phyloP scores from a whole-genome alignment of 1,140 invertebrate species.

The Leptopilina clavipes region DNA sequence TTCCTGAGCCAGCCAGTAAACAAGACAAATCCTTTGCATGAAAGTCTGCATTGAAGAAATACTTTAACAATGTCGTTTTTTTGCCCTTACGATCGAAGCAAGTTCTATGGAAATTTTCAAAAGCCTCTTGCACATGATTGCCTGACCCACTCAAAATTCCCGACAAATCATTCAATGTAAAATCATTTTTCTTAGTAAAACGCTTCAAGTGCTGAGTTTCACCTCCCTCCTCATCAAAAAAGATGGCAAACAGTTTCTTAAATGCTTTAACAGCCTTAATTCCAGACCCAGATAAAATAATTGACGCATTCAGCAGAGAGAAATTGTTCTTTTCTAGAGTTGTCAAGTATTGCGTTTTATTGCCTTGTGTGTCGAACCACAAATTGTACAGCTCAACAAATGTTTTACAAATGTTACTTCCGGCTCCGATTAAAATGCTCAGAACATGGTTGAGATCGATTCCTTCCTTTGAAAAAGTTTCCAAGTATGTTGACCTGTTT shows the following conservation, averaged over 20 bases:
- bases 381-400: background rate
- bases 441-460: background rate
- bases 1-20: background rate
- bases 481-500: background rate
- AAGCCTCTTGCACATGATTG: background rate
- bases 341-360: background rate
- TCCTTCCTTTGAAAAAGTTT: background rate
- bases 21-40: background rate
- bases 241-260: constrained; percentile 53
- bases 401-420: background rate
- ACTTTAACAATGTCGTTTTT: background rate
- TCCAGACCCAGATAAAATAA: constrained; percentile 58
- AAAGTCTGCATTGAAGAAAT: background rate
- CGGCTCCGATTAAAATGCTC: constrained; percentile 1
- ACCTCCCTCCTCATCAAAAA: constrained; percentile 47
- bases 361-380: background rate
- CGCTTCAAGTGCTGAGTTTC: constrained; percentile 50
- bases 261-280: constrained; percentile 51
- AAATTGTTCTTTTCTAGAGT: background rate
- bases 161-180: constrained; percentile 20
- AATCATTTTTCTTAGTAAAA: constrained; percentile 50
- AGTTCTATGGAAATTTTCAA: background rate
- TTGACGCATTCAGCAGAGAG: constrained; percentile 41
- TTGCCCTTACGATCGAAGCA: background rate
- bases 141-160: background rate